Conservation (phyloP, 2,888 invertebrate genomes). For the Ryuthela nishihirai region DNA sequence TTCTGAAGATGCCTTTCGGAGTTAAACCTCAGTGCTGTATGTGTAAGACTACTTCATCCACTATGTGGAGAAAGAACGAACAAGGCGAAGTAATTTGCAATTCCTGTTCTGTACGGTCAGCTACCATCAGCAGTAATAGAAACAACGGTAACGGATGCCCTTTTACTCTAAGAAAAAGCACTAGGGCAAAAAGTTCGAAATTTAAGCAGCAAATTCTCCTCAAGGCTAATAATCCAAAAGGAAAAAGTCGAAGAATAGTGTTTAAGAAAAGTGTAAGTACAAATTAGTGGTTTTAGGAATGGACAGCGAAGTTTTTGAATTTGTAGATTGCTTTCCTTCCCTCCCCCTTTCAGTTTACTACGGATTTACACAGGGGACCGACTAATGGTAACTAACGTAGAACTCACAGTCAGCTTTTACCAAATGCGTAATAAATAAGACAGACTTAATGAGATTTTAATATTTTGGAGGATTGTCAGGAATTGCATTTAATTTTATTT, state of each 20-base stretch:
- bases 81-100: slow-evolving; percentile 69
- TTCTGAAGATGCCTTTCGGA: slow-evolving; percentile 53
- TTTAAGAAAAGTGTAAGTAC: slow-evolving; percentile 59
- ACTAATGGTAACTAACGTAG: too few species aligned
- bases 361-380: too few species aligned
- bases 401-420: too few species aligned
- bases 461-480: too few species aligned
- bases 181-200: slow-evolving; percentile 40
- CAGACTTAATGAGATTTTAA: too few species aligned
- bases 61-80: slow-evolving; percentile 71
- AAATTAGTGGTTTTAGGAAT: too few species aligned
- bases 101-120: slow-evolving; percentile 56
- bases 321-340: too few species aligned
- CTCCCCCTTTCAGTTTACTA: too few species aligned
- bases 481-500: too few species aligned
- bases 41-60: slow-evolving; percentile 65
- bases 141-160: slow-evolving; percentile 5
- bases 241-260: slow-evolving; percentile 70
- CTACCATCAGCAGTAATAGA: slow-evolving; percentile 13
- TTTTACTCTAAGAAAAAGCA: slow-evolving; percentile 40
- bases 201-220: slow-evolving; percentile 34
- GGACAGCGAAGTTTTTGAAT: too few species aligned
- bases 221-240: slow-evolving; percentile 54
- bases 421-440: too few species aligned
- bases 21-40: slow-evolving; percentile 64